These are phyloP conservation scores for Calidris pugnax DNA, from an alignment of 2,113 vertebrate species.

Conservation along the genomic window DNA sequence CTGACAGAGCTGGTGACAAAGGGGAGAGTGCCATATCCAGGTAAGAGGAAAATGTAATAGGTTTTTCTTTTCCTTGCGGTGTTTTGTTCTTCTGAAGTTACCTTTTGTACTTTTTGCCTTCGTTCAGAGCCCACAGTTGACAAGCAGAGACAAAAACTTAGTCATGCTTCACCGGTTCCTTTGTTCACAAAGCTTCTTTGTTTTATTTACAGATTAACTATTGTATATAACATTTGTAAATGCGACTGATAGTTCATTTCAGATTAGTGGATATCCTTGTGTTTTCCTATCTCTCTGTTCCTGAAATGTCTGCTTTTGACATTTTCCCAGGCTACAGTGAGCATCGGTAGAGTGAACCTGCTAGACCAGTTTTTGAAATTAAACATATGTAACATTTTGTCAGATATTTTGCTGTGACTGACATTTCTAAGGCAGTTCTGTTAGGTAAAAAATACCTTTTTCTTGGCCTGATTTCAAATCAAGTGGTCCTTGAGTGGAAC, in stretches of 20 bases:
- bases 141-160: neutral
- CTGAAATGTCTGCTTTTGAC: neutral
- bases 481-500: neutral
- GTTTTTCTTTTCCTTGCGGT: neutral
- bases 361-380: neutral
- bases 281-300: neutral
- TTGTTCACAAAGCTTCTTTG: neutral
- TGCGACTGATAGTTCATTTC: neutral
- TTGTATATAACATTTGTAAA: neutral
- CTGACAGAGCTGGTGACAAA: conserved; percentile 94
- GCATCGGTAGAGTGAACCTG: neutral
- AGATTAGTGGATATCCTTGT: neutral
- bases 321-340: neutral
- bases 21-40: conserved; percentile 95
- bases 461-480: neutral
- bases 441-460: neutral
- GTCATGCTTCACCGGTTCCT: neutral
- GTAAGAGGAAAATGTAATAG: conserved; percentile 65
- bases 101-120: neutral
- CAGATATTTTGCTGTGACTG: neutral
- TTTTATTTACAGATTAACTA: neutral
- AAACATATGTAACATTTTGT: neutral
- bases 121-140: neutral
- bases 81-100: neutral
- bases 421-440: neutral